These are phyloP conservation scores for Ligdia adustata DNA, from an alignment of 2,888 invertebrate genomes.

Conservation along the genomic window DNA sequence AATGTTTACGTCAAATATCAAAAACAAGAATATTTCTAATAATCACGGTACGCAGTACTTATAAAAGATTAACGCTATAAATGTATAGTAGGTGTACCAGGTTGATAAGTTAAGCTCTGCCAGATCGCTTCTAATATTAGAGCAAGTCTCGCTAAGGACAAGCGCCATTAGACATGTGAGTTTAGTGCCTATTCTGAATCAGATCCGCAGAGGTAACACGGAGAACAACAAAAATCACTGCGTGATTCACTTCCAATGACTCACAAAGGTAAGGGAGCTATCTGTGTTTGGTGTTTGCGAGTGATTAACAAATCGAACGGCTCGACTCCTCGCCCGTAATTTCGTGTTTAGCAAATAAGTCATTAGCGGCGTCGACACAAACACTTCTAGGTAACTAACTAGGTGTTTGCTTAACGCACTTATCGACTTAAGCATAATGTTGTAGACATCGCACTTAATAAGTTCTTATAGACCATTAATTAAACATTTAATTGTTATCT, in stretches of 20 bases:
- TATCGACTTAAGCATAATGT: constrained; percentile 46
- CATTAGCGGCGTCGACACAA: constrained; percentile 51
- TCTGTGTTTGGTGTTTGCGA: constrained; percentile 47
- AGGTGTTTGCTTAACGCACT: constrained; percentile 37
- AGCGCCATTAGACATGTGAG: constrained; percentile 28
- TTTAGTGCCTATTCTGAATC: constrained; percentile 43
- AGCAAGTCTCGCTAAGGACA: constrained; percentile 32
- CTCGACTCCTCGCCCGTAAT: constrained; percentile 45
- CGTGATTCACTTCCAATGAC: constrained; percentile 45
- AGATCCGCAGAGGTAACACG: constrained; percentile 47
- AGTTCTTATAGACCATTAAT: constrained; percentile 21
- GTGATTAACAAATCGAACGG: constrained; percentile 50
- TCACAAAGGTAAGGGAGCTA: constrained; percentile 35
- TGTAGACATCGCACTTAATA: constrained; percentile 28
- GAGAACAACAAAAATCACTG: constrained; percentile 45
- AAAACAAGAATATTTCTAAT: no score
- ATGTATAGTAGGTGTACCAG: no score
- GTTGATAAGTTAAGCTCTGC: background rate
- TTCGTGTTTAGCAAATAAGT: constrained; percentile 60
- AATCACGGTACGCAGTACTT: no score
- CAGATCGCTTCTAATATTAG: constrained; percentile 33
- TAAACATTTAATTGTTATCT: constrained; percentile 8
- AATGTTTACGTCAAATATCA: no score
- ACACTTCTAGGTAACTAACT: constrained; percentile 35
- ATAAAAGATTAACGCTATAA: no score